These are phyloP conservation scores for Pipistrellus pipistrellus DNA, from an alignment of 2,797 vertebrate genomes.

Conservation along the genomic window DNA sequence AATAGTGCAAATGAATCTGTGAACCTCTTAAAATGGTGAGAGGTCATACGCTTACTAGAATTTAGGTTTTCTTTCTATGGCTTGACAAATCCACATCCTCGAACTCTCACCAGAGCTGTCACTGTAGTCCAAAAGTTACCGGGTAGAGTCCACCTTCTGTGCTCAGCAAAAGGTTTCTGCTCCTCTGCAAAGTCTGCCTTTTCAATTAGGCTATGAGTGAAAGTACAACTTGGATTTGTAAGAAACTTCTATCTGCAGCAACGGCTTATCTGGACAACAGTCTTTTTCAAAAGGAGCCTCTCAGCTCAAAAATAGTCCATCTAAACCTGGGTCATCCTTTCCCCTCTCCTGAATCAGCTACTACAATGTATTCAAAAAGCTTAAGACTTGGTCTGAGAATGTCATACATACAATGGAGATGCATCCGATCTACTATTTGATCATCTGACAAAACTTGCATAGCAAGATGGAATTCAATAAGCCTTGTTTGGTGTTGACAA, in stretches of 20 bases:
- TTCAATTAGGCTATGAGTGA: slow-evolving; percentile 58
- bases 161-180: slow-evolving; percentile 75
- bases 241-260: slow-evolving; percentile 69
- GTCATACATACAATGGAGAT: slow-evolving; percentile 73
- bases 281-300: slow-evolving; percentile 64
- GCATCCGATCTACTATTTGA: slow-evolving; percentile 69
- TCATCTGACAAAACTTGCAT: slow-evolving; percentile 86
- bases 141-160: slow-evolving; percentile 71
- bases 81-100: slow-evolving; percentile 85
- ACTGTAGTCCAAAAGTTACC: slow-evolving; percentile 72
- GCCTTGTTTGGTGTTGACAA: slow-evolving; percentile 78
- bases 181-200: slow-evolving; percentile 49
- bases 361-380: slow-evolving; percentile 73
- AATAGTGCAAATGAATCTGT: slow-evolving; percentile 90
- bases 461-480: slow-evolving; percentile 86
- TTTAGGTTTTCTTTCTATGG: slow-evolving; percentile 87
- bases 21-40: slow-evolving; percentile 84
- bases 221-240: slow-evolving; percentile 65
- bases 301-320: slow-evolving; percentile 78
- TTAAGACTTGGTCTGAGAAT: slow-evolving; percentile 83
- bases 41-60: slow-evolving; percentile 83
- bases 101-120: slow-evolving; percentile 71
- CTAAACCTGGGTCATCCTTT: slow-evolving; percentile 66
- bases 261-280: slow-evolving; percentile 76
- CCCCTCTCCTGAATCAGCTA: slow-evolving; percentile 78